Base-by-base conservation (phyloP, 2,797 vertebrate genomes). In the Danio jaintianensis region DNA sequence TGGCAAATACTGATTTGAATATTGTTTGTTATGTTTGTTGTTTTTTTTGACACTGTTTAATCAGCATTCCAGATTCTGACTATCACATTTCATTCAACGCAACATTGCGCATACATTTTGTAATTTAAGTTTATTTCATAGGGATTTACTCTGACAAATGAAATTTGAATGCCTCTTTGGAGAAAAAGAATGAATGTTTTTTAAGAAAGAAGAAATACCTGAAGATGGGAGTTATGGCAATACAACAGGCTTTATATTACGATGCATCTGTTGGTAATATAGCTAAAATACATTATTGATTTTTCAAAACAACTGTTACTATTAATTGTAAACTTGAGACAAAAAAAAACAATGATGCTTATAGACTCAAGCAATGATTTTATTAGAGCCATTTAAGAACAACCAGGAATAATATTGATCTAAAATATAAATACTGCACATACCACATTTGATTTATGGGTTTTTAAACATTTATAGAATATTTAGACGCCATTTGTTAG, bases 61-160 rank as follows among this genome's bases (percentile, higher is more conserved):
- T 20, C 53, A 22, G 55, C 7, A 42, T 70, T 78, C 22, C 63
- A 59, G 22, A 78, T 48, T 68, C 18, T 45, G 50, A 10, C 50
- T 20, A 22, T 73, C 22, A 75, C 12, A 43, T 45, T 22, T 29
- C 15, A 29, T 6, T 45, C 48, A 42, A 66, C 16, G n/a, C 22
- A 55, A 64, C 47, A 63, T 20, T n/a, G 36, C 40, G 56, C 62
- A 78, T 47, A 13, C 42, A 48, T 38, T 15, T 36, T 20, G 40
- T 47, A 15, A 6, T 48, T 45, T 1, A 67, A 42, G 16, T 47
- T 47, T 47, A 40, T 16, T 29, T 29, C 15, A 62, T 29, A 59
- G 4, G 12, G n/a, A 42, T 74, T 47, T 47, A 73, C 55, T 48
- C 11, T 2, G 4, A 11, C 22, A 74, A 36, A 47, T 3, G 13